Conservation (phyloP, 2,113 vertebrate genomes). For the Urocitellus parryii region DNA sequence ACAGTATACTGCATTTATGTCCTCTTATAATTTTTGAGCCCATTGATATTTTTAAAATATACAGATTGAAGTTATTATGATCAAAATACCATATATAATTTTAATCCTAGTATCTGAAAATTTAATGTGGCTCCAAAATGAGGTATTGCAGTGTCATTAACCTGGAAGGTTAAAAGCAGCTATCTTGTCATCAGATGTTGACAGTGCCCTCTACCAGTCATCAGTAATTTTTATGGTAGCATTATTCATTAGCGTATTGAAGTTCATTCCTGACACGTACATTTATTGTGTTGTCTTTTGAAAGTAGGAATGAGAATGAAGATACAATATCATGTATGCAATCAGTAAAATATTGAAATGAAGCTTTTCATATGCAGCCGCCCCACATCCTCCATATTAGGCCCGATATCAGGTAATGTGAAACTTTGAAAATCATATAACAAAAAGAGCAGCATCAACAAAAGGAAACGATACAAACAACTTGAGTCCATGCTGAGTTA, state of each 20-base stretch:
- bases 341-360: neutral
- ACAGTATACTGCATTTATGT: slow-evolving; percentile 53
- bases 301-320: slow-evolving; percentile 10
- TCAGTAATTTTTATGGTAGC: neutral
- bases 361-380: neutral
- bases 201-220: neutral
- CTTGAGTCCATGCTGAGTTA: neutral
- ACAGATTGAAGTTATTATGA: neutral
- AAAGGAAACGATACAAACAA: neutral
- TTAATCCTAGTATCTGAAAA: slow-evolving; percentile 14
- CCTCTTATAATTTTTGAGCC: slow-evolving; percentile 65
- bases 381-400: neutral
- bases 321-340: neutral
- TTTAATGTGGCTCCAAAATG: neutral
- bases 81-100: slow-evolving; percentile 32
- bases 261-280: neutral
- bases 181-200: neutral
- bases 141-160: neutral
- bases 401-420: neutral
- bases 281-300: neutral
- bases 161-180: neutral
- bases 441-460: neutral
- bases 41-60: slow-evolving; percentile 72
- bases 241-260: neutral
- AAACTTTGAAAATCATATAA: neutral